Base-by-base conservation (phyloP, 2,888 invertebrate species). In the Mesoligia furuncula region DNA sequence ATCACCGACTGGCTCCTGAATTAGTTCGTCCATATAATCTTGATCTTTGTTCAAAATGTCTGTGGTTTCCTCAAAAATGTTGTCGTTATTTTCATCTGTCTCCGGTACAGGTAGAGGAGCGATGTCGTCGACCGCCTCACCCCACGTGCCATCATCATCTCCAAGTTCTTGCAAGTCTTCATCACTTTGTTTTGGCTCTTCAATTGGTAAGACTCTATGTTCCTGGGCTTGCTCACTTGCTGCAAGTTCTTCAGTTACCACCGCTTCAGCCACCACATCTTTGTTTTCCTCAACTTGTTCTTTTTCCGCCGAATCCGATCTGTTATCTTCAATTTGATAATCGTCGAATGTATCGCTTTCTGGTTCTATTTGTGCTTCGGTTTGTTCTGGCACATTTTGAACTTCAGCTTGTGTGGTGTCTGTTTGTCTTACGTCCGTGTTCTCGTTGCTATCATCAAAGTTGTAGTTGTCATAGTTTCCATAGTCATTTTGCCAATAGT, bases 281-380 rank as follows among this genome's bases (percentile, higher is more conserved):
- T 66, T 62, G 13, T 51, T 71, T 67, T 70, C 77, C 5, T 79
- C 73, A 24, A 69, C 67, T 42, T 67, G 67, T 20, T 86, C 82
- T 42, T 88, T 77, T 31, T 88, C 86, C 0, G 75, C 83, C 69
- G 65, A 69, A 70, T 84, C 82, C 0, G 80, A 89, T 75, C 95
- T 91, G 59, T 95, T 95, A 54, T 95, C 95, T 90, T 95, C 95
- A 42, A 93, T 85, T 72, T 92, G 94, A 74, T 95, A 95, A 83
- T 95, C 94, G 31, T 88, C 85, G 8, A 84, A 76, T 36, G 75
- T 74, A 1, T 87, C 80, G 3, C 73, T 77, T 27, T 81, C 74
- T 48, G 67, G 45, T 39, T 80, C 82, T 20, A 75, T 71, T 62
- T 80, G 77, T 24, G 80, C 81, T 64, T 85, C 78, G 7, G 79